These are phyloP conservation scores for Epistrophella euchroma DNA, from an alignment of 2,888 invertebrate genomes.

Conservation along the genomic window DNA sequence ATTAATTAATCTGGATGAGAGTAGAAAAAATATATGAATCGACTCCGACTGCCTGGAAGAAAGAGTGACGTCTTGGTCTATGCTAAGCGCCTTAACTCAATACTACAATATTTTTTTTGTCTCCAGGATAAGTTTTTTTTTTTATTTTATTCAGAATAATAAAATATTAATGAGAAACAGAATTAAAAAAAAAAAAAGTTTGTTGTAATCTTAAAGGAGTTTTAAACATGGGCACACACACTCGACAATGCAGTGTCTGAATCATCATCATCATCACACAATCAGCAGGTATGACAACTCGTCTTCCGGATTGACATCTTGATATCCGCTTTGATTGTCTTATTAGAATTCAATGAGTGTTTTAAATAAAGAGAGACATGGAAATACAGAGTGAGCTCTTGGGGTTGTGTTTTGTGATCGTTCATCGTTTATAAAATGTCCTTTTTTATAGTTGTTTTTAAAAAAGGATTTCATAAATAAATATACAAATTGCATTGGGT, in stretches of 20 bases:
- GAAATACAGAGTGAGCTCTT: neutral
- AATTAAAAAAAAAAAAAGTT: constrained; percentile 1
- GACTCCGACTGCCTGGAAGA: constrained; percentile 23
- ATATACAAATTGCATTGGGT: constrained; percentile 7
- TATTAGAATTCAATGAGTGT: constrained; percentile 65
- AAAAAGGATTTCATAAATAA: constrained; percentile 23
- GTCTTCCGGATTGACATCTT: constrained; percentile 75
- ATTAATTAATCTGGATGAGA: constrained; percentile 72
- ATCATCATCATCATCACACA: constrained; percentile 69
- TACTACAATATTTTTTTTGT: constrained; percentile 15
- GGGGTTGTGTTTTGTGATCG: neutral
- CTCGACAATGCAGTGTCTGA: constrained; percentile 63
- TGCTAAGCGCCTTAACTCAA: constrained; percentile 61
- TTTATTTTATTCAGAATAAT: constrained; percentile 7
- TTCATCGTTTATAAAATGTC: constrained; percentile 7
- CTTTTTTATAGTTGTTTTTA: constrained; percentile 41
- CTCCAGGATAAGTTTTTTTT: constrained; percentile 52
- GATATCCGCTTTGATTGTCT: constrained; percentile 71
- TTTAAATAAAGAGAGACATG: neutral
- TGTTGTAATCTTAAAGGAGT: constrained; percentile 40
- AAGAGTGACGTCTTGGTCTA: constrained; percentile 40
- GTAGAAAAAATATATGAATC: constrained; percentile 36
- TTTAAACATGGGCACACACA: constrained; percentile 35
- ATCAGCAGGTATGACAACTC: constrained; percentile 71
- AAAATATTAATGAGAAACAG: constrained; percentile 15